Base-by-base conservation (phyloP, 2,797 vertebrate species). In the Astyanax mexicanus region DNA sequence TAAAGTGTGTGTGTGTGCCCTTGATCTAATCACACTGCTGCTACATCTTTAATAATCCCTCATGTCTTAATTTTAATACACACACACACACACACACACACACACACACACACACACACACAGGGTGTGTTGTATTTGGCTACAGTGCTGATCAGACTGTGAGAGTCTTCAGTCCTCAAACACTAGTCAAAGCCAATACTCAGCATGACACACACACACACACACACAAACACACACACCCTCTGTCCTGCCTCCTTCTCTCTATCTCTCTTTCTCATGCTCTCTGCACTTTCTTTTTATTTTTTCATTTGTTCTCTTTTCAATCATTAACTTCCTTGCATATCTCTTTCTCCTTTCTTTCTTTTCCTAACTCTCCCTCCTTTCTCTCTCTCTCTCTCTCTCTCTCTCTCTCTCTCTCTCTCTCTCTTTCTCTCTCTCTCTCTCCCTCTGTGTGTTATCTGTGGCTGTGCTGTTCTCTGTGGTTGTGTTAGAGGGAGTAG, bases 381-480 rank as follows among this genome's bases (percentile, higher is more conserved):
- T 47, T 6, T 47, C 47, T 66, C 49, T 58, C 38, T 68, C 37
- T 57, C 29, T 21, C 54, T 70, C 29, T 73, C 61, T 54, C 10
- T 69, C 49, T 57, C 51, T 25, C n/a, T 47, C 38, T 57, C 40
- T 38, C 42, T 69, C 44, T 49, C 62, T 72, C 51, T 68, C 54
- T 32, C 17, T 13, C 35, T 37, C 55, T 61, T 62, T 37, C 52
- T 61, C 45, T 62, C 45, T 72, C 54, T 72, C 44, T 74, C 57
- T 79, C 44, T 79, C 66, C 42, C 65, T 42, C 27, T 27, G 51
- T 40, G 21, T n/a, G 6, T 27, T 2, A 40, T 13, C 9, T 7
- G 4, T 44, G n/a, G n/a, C n/a, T n/a, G n/a, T n/a, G 10, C 3
- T 3, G 61, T 25, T 11, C 7, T 27, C 6, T 40, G 10, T 11